Base-by-base conservation (phyloP, 2,113 vertebrate genomes). In the Poecile atricapillus region DNA sequence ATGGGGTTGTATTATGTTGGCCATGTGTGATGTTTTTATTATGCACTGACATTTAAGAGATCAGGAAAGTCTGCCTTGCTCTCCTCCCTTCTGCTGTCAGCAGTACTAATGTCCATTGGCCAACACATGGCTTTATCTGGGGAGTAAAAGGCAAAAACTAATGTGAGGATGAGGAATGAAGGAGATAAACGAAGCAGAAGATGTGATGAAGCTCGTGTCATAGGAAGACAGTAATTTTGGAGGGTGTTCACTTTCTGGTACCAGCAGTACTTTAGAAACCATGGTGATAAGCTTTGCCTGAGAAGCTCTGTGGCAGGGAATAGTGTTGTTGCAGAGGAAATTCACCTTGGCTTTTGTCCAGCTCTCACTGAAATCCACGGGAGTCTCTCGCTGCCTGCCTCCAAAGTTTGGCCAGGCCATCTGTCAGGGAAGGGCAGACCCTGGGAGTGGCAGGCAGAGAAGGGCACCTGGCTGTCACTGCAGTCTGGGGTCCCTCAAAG, bases 221-320 rank as follows among this genome's bases (percentile, higher is more conserved):
- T 2, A 75, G 70, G 70, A 88, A 91, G 63, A 18, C 35, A 11
- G 56, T 49, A 65, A 74, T 94, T 90, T 91, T 94, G 94, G 85
- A 76, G 2, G 7, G 47, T 35, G 62, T 93, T 95, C 90, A 85
- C 87, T 80, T 65, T 87, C 74, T 43, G 4, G 56, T 75, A 91
- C 80, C 81, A 76, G 74, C 81, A 83, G 82, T 65, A 44, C 59
- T 93, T 86, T 14, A 94, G 96, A 90, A 95, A 88, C 91, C 90
- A 93, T 91, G 90, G 94, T 95, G 95, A 96, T 93, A 88, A 95
- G 91, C 87, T 88, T 77, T 2, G 77, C 81, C 70, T 76, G 58
- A 67, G 82, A 70, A 86, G 76, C 90, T 93, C 85, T 0, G 2
- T 73, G 59, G 82, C 4, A 3, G 59, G 92, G 50, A 89, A 58